phyloP scores from a whole-genome alignment of 2,888 invertebrate species.

The Antheraea yamamai region DNA sequence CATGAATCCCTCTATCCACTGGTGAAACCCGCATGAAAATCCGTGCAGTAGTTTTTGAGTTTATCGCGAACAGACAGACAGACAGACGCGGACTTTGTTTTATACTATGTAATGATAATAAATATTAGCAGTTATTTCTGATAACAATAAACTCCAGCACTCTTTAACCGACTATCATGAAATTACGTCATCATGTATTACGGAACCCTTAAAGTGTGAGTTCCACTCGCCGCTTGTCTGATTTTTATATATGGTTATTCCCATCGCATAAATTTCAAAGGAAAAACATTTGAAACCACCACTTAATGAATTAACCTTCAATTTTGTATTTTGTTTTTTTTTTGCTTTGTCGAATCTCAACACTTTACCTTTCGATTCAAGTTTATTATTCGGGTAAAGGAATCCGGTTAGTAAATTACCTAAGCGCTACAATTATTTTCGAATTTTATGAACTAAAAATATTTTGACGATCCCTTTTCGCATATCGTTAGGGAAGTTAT shows the following conservation, averaged over 20 bases:
- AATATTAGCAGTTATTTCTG: too few species aligned
- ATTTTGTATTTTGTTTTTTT: neutral
- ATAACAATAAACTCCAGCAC: too few species aligned
- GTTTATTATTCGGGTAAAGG: neutral
- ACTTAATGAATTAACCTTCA: constrained; percentile 10
- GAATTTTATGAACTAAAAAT: neutral
- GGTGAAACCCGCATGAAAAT: too few species aligned
- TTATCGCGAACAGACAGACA: too few species aligned
- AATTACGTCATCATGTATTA: too few species aligned
- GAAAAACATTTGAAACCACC: neutral
- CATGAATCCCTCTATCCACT: too few species aligned
- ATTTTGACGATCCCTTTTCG: neutral
- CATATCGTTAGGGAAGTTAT: neutral
- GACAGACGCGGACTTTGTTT: too few species aligned
- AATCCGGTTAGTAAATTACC: constrained; percentile 7
- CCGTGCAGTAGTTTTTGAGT: too few species aligned
- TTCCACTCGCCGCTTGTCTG: too few species aligned
- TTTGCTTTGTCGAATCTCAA: neutral
- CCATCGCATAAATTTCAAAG: neutral
- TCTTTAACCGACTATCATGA: too few species aligned
- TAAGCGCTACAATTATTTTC: constrained; percentile 2
- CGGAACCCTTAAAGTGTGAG: too few species aligned
- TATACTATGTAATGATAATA: too few species aligned
- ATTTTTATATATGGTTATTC: neutral
- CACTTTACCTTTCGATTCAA: neutral